Evolutionary conservation across 1,140 invertebrate genomes (phyloP).

Genomic region (Nymphalis io): DNA sequence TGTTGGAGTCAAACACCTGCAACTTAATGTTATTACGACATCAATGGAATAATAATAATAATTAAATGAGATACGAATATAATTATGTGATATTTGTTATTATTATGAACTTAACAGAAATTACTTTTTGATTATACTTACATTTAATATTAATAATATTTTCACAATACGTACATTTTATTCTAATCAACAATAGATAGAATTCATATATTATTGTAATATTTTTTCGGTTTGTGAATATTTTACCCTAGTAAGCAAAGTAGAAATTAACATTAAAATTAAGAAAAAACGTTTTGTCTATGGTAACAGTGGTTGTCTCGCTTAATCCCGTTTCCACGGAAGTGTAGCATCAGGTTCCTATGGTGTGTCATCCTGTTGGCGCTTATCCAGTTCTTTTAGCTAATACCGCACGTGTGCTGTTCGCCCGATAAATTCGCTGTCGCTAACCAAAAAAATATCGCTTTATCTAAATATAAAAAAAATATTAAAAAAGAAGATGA

Average conservation of each 20-base stretch:
- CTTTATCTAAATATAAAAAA: background rate
- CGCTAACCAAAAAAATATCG: constrained; percentile 14
- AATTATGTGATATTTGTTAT: no score
- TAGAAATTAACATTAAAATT: background rate
- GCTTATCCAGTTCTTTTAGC: constrained; percentile 16
- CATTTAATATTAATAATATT: no score
- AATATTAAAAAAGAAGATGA: background rate
- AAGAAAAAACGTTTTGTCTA: constrained; percentile 8
- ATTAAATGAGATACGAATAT: no score
- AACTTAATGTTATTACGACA: no score
- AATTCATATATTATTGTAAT: no score
- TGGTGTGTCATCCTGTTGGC: constrained; percentile 36
- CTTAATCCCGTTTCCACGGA: constrained; percentile 32
- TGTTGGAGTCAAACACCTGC: no score
- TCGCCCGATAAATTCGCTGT: constrained; percentile 14
- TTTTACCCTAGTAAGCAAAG: background rate
- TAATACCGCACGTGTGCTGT: constrained; percentile 25
- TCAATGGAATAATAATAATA: no score
- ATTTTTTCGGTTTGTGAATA: no score
- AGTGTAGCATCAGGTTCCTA: constrained; percentile 32
- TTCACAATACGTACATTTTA: no score
- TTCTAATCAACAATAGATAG: no score
- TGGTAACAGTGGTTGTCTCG: constrained; percentile 14
- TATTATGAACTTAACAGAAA: no score
- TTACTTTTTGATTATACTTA: no score